Evolutionary conservation across 2,797 vertebrate genomes (phyloP).

Genomic region (Melanotaenia trifasciata): DNA sequence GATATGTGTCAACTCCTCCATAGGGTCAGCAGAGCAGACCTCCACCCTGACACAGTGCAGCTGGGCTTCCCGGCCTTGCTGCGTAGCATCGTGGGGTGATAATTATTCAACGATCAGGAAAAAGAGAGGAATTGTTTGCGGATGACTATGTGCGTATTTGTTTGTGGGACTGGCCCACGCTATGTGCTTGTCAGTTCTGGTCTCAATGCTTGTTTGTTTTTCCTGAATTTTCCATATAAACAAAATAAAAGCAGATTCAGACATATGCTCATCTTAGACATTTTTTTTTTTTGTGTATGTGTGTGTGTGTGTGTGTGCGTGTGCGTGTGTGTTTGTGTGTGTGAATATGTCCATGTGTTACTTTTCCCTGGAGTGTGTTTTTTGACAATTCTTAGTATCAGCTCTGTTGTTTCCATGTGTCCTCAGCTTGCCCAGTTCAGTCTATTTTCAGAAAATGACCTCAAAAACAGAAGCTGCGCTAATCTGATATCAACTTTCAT

Average conservation of each 20-base stretch:
- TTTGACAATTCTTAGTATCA: constrained; percentile 33
- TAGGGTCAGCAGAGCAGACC: constrained; percentile 48
- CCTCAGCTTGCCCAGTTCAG: constrained; percentile 53
- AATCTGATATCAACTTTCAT: constrained; percentile 47
- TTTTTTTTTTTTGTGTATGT: constrained; percentile 14
- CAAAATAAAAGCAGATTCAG: not conserved
- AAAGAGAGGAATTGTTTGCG: constrained; percentile 69
- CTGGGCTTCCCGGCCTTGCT: constrained; percentile 58
- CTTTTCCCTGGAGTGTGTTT: not conserved
- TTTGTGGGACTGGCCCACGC: constrained; percentile 40
- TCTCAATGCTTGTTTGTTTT: constrained; percentile 23
- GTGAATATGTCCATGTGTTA: not conserved
- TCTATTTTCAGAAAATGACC: constrained; percentile 69
- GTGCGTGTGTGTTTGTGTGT: constrained; percentile 20
- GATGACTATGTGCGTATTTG: constrained; percentile 35
- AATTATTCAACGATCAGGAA: constrained; percentile 32
- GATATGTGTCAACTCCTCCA: constrained; percentile 55
- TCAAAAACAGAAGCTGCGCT: constrained; percentile 64
- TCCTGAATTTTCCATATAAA: constrained; percentile 16
- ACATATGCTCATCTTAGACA: constrained; percentile 1
- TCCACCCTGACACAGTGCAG: constrained; percentile 64
- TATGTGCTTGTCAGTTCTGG: constrained; percentile 20
- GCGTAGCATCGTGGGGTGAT: constrained; percentile 35
- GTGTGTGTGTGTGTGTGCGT: constrained; percentile 12
- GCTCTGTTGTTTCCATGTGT: constrained; percentile 65